Percentiles rank a stretch among this genome's conserved stretches.
These are phyloP conservation scores for Calosoma granatense DNA, from an alignment of 1,140 invertebrate species.

Conservation along the genomic window DNA sequence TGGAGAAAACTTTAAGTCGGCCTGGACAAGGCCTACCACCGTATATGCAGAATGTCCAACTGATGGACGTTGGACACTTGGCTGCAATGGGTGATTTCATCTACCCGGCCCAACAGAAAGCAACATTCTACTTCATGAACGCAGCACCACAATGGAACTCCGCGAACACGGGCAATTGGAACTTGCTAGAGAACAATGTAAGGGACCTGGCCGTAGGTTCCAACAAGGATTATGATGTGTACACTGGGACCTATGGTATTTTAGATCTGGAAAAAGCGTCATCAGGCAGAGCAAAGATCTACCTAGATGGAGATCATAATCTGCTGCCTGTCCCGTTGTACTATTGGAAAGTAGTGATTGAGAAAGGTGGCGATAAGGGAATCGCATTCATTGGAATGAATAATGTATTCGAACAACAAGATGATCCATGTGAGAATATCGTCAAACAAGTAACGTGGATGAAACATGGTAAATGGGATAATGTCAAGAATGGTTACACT, in stretches of 20 bases:
- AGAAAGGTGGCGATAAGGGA: slow-evolving; percentile 30
- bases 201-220: slow-evolving; percentile 17
- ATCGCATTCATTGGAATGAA: slow-evolving; percentile 41
- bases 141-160: slow-evolving; percentile 54
- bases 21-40: too few relatives aligned
- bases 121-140: slow-evolving; percentile 48
- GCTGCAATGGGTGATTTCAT: slow-evolving; percentile 52
- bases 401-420: too few relatives aligned
- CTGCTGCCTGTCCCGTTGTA: slow-evolving; percentile 39
- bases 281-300: too few relatives aligned
- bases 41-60: too few relatives aligned
- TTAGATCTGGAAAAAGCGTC: neutral
- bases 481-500: too few relatives aligned
- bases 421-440: too few relatives aligned
- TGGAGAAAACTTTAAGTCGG: too few relatives aligned
- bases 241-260: slow-evolving; percentile 39
- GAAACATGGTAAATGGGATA: too few relatives aligned
- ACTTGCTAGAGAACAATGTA: slow-evolving; percentile 26
- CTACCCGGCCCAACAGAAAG: slow-evolving; percentile 44
- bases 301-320: too few relatives aligned
- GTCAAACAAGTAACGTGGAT: too few relatives aligned
- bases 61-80: too few relatives aligned
- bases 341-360: slow-evolving; percentile 43
- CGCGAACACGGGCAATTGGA: slow-evolving; percentile 56
- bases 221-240: slow-evolving; percentile 34